Evolutionary conservation across 53 echinoderm and acorn worm genomes (phyloP).

Genomic region (Echinometra lucunter): DNA sequence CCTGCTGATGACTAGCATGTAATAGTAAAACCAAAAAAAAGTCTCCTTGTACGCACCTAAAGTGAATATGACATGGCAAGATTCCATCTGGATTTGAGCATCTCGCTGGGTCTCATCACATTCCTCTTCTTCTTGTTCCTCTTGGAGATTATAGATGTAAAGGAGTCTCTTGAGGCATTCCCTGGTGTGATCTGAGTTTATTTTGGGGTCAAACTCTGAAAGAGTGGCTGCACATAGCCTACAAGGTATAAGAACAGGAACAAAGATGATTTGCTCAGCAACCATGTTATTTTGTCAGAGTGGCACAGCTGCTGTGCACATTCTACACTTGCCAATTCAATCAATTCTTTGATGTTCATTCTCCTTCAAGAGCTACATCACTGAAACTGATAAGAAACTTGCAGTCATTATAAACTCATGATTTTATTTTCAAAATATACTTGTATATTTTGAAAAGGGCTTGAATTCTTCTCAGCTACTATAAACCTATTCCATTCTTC

Average conservation of each 20-base stretch:
- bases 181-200: conserved; percentile 84
- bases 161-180: conserved; percentile 89
- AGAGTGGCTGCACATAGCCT: conserved; percentile 81
- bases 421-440: too few relatives aligned
- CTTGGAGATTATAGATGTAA: conserved; percentile 73
- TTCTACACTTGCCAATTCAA: too few relatives aligned
- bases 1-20: too few relatives aligned
- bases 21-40: neutral
- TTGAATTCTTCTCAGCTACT: too few relatives aligned
- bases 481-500: too few relatives aligned
- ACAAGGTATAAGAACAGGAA: neutral
- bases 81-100: conserved; percentile 79
- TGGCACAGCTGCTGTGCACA: too few relatives aligned
- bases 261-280: neutral
- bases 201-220: conserved; percentile 81
- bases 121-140: neutral
- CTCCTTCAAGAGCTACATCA: too few relatives aligned
- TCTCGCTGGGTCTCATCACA: neutral
- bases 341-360: too few relatives aligned
- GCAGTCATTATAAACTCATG: too few relatives aligned
- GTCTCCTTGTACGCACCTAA: conserved; percentile 73
- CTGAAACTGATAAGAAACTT: too few relatives aligned
- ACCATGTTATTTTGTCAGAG: too few relatives aligned
- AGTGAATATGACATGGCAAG: conserved; percentile 83
- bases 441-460: too few relatives aligned